Conservation (phyloP, 1,140 invertebrate species). For the Nasonia longicornis region DNA sequence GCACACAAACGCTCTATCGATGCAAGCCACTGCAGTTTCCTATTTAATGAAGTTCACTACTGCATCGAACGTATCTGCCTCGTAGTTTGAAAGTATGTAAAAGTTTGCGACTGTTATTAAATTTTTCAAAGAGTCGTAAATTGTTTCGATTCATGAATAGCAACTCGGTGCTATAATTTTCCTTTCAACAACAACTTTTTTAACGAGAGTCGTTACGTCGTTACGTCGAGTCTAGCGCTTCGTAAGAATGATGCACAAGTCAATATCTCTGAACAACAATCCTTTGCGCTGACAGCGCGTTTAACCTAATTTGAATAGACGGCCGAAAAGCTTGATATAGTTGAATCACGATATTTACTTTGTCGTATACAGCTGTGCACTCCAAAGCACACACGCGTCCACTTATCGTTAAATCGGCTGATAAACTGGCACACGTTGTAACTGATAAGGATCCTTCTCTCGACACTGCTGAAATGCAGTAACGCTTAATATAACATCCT, state of each 20-base stretch:
- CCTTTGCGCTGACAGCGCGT: neutral
- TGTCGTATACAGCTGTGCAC: neutral
- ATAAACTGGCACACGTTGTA: neutral
- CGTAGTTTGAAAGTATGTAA: neutral
- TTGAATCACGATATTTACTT: neutral
- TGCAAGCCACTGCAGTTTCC: neutral
- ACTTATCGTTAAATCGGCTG: neutral
- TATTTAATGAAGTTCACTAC: slow-evolving; percentile 14
- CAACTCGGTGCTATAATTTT: neutral
- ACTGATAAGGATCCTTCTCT: neutral
- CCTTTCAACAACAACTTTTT: neutral
- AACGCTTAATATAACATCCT: neutral
- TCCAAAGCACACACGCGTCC: neutral
- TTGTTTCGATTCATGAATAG: neutral
- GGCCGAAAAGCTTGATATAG: slow-evolving; percentile 1
- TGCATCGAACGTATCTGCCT: neutral
- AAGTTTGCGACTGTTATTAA: slow-evolving; percentile 6
- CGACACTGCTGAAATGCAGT: neutral
- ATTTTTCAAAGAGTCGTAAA: slow-evolving; percentile 8
- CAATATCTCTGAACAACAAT: neutral
- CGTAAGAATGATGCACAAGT: no score
- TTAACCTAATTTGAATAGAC: neutral
- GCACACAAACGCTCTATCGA: neutral
- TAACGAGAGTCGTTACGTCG: neutral
- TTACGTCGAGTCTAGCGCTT: no score